These are phyloP conservation scores for Brachyrhaphis roseni DNA, from an alignment of 2,797 vertebrate genomes.

Conservation along the genomic window DNA sequence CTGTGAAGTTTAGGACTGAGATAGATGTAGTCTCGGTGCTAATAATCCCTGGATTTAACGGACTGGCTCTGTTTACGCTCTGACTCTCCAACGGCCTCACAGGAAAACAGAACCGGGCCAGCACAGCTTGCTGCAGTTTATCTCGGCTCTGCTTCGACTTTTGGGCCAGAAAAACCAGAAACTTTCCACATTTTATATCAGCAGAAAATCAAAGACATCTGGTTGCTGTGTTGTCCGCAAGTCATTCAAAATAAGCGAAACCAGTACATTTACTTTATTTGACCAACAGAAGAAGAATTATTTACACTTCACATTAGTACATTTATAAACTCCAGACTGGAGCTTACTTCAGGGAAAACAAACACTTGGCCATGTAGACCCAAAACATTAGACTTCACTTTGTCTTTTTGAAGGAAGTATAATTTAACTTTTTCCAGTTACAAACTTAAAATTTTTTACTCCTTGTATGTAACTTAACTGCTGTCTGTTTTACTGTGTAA, in stretches of 20 bases:
- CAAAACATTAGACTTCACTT: neutral
- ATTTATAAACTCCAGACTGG: neutral
- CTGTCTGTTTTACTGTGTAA: neutral
- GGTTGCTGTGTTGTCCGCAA: neutral
- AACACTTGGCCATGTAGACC: neutral
- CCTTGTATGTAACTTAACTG: neutral
- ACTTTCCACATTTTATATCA: neutral
- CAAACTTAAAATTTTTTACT: neutral
- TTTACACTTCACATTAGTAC: neutral
- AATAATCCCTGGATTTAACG: conserved; percentile 33
- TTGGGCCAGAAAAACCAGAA: conserved; percentile 14
- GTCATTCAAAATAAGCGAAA: neutral
- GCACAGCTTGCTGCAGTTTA: conserved; percentile 38
- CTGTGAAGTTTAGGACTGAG: conserved; percentile 13
- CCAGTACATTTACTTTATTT: neutral
- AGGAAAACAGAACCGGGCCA: conserved; percentile 25
- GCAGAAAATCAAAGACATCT: neutral
- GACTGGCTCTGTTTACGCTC: conserved; percentile 36
- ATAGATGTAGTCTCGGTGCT: conserved; percentile 28
- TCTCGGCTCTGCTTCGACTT: neutral
- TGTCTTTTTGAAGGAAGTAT: neutral
- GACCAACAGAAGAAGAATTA: neutral
- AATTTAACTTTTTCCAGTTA: neutral
- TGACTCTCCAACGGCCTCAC: conserved; percentile 26
- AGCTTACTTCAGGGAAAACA: neutral